A percentile compares a stretch with the other conserved stretches of the same genome.
phyloP scores from a whole-genome alignment of 53 echinoderm and acorn worm species.

The Paelopatides confundens region DNA sequence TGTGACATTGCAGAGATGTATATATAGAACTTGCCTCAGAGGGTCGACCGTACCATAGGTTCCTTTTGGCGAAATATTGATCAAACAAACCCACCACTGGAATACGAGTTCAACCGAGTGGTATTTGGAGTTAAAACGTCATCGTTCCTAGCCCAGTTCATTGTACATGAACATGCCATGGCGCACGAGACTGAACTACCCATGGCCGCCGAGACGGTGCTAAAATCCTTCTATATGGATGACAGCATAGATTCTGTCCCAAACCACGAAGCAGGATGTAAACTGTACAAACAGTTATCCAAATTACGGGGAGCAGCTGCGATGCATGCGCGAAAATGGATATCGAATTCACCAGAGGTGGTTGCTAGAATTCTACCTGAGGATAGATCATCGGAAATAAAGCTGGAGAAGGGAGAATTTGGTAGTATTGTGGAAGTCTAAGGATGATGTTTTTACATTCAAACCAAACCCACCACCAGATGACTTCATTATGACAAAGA shows the following conservation, averaged over 20 bases:
- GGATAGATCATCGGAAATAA: slow-evolving; percentile 27
- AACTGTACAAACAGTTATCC: background rate
- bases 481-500: background rate
- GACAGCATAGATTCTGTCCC: slow-evolving; percentile 28
- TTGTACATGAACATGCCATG: slow-evolving; percentile 24
- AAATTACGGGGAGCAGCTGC: background rate
- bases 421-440: slow-evolving; percentile 13
- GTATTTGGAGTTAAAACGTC: slow-evolving; percentile 40
- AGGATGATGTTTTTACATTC: slow-evolving; percentile 6
- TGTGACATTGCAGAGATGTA: too few species aligned
- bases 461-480: background rate
- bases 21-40: too few species aligned
- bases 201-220: slow-evolving; percentile 30
- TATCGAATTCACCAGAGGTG: too few species aligned
- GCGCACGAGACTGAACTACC: background rate
- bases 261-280: background rate
- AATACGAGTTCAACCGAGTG: slow-evolving; percentile 41
- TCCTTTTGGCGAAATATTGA: too few species aligned
- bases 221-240: slow-evolving; percentile 32
- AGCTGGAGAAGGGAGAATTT: slow-evolving; percentile 11
- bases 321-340: background rate
- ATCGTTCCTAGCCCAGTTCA: slow-evolving; percentile 33
- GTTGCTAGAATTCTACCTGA: slow-evolving; percentile 28
- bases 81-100: too few species aligned
- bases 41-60: too few species aligned